A percentile compares a stretch with the other conserved stretches of the same genome.
phyloP scores from a whole-genome alignment of 2,797 vertebrate species.

The Halcyon badia region DNA sequence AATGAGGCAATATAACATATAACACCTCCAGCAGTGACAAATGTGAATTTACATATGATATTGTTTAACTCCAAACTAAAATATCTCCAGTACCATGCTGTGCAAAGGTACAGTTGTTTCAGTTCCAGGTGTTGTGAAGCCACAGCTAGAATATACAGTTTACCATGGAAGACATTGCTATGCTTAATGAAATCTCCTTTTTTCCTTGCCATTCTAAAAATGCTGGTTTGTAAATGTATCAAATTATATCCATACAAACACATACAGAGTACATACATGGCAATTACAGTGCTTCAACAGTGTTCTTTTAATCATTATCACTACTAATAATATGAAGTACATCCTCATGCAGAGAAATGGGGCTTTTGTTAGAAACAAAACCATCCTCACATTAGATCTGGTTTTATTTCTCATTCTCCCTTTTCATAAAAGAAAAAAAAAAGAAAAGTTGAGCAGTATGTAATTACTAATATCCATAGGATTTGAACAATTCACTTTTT shows the following conservation, averaged over 20 bases:
- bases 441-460: not conserved
- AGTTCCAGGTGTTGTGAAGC: not conserved
- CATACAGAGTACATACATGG: not conserved
- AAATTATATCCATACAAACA: not conserved
- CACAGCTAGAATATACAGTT: not conserved
- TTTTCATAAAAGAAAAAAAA: not conserved
- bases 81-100: not conserved
- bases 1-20: not conserved
- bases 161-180: not conserved
- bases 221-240: not conserved
- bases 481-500: not conserved
- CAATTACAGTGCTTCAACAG: not conserved
- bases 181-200: not conserved
- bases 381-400: not conserved
- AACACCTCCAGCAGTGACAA: not conserved
- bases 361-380: not conserved
- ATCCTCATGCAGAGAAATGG: not conserved
- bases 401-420: not conserved
- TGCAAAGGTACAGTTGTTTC: not conserved
- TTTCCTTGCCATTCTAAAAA: not conserved
- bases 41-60: not conserved
- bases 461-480: not conserved
- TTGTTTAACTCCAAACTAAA: not conserved
- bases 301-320: not conserved
- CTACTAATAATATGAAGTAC: not conserved